Evolutionary conservation across 2,113 vertebrate species (phyloP).

Genomic region (Delphinapterus leucas): DNA sequence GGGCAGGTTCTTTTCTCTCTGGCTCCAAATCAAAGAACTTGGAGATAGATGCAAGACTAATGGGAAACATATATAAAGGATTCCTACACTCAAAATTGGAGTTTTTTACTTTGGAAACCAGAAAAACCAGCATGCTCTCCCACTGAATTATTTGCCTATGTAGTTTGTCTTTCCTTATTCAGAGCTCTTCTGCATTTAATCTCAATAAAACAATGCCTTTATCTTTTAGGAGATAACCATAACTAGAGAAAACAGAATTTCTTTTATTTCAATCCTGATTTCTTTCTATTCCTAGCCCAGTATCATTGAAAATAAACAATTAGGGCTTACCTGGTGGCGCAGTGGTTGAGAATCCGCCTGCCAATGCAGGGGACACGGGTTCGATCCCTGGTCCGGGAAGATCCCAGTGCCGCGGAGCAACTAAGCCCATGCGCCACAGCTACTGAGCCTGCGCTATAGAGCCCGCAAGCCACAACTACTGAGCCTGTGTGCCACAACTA

Average conservation of each 20-base stretch:
- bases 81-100: not conserved
- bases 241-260: not conserved
- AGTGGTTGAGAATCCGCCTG: no score
- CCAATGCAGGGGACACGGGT: no score
- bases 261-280: not conserved
- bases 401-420: no score
- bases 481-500: no score
- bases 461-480: no score
- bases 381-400: no score
- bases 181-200: conserved; percentile 44
- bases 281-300: conserved; percentile 22
- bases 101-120: conserved; percentile 24
- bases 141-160: conserved; percentile 36
- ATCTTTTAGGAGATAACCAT: conserved; percentile 25
- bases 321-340: not conserved
- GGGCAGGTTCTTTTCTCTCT: not conserved
- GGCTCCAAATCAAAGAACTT: conserved; percentile 1
- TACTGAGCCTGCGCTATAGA: no score
- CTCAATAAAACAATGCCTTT: conserved; percentile 42
- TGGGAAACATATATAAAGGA: not conserved
- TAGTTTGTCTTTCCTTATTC: conserved; percentile 24
- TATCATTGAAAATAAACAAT: conserved; percentile 37
- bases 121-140: conserved; percentile 32
- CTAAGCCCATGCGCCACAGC: no score
- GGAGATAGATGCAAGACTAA: not conserved